Percentiles rank a stretch among this genome's conserved stretches.
Evolutionary conservation across 2,113 vertebrate genomes (phyloP).

Genomic region (Edolisoma coerulescens): DNA sequence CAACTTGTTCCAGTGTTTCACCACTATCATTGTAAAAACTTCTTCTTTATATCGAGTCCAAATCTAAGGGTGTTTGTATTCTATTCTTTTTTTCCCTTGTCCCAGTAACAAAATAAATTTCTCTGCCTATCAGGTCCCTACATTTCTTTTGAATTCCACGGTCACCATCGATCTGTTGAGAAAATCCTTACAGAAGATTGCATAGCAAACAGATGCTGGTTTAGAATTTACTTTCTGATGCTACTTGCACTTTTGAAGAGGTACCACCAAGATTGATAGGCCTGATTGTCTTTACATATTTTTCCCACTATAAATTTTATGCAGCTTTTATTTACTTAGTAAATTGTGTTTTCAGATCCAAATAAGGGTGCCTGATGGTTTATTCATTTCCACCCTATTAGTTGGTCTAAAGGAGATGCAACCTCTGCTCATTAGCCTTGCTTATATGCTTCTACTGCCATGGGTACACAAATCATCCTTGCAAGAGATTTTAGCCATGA

Average conservation of each 20-base stretch:
- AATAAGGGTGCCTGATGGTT: not conserved
- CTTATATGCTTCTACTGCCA: not conserved
- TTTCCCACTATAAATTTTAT: not conserved
- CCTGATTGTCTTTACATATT: not conserved
- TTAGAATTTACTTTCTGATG: not conserved
- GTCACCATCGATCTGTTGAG: not conserved
- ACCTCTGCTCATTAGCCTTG: not conserved
- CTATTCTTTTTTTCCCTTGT: not conserved
- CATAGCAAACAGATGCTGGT: not conserved
- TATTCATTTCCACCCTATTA: not conserved
- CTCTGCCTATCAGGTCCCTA: not conserved
- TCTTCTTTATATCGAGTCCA: not conserved
- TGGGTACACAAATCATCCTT: not conserved
- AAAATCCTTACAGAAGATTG: not conserved
- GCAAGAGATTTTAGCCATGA: not conserved
- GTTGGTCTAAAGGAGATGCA: not conserved
- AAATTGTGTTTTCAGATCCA: not conserved
- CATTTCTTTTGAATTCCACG: not conserved
- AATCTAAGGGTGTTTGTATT: not conserved
- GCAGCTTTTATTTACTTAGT: not conserved
- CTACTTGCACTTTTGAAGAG: not conserved
- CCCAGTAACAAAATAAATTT: not conserved
- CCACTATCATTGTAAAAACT: not conserved
- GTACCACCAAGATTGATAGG: not conserved
- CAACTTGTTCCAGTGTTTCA: not conserved